Base-by-base conservation (phyloP, 2,113 vertebrate genomes). In the Chaenogobius annularis region DNA sequence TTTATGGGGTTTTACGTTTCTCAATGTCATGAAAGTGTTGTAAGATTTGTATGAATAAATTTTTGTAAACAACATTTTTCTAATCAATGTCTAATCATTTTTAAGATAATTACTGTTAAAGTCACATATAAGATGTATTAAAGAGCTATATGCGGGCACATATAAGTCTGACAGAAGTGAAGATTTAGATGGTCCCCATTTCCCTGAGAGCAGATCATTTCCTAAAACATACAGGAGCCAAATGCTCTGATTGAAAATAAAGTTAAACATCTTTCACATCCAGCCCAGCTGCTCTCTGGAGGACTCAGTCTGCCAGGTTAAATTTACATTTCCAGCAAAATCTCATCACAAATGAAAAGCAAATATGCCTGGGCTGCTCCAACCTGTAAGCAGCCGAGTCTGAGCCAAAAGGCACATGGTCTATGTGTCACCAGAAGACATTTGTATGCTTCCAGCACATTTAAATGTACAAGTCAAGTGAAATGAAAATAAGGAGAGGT, bases 41-140 rank as follows among this genome's bases (percentile, higher is more conserved):
- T 97, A 97, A 96, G 95, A 95, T 98, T 98, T 98, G 96, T 98
- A 98, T 99, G 94, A 98, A 98, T 99, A 98, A 98, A 98, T 97
- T 98, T 98, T 92, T 98, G 94, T 97, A 98, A 97, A 96, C 96
- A 96, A 93, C 91, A 94, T 91, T 95, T 65, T 95, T 75, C 90
- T 79, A 87, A 92, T 90, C 74, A 78, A 92, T 91, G 97, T 98
- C 96, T 98, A 97, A 94, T 98, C 95, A 63, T 63, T 95, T 98
- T 97, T 93, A 89, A 92, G 90, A 74, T 69, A 74, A 78, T 69
- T 56, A n/a, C 59, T 47, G 11, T 63, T 23, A n/a, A 62, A 35
- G 64, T 54, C 50, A 20, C 5, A 59, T 14, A 20, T 66, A 43
- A n/a, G 35, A 10, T 43, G 35, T 13, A n/a, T 11, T 63, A 11